Evolutionary conservation across 2,888 invertebrate genomes (phyloP).

Genomic region (Tetragnatha montana): DNA sequence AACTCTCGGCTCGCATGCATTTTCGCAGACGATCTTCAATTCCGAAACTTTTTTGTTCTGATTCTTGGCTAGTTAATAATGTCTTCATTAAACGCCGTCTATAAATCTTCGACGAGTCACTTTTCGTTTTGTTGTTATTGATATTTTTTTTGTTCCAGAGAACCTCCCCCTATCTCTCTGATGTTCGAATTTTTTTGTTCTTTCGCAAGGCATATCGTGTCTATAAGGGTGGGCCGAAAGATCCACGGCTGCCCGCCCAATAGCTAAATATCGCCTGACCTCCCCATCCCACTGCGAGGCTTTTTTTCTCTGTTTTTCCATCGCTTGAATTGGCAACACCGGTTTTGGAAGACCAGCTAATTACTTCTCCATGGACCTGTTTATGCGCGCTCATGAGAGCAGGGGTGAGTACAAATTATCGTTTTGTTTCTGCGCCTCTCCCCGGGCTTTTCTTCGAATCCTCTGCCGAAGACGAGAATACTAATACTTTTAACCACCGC

Average conservation of each 20-base stretch:
- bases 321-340: background rate
- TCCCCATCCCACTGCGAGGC: slow-evolving; percentile 44
- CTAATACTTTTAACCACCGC: background rate
- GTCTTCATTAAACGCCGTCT: slow-evolving; percentile 68
- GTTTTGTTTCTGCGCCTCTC: background rate
- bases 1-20: background rate
- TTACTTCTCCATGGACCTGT: slow-evolving; percentile 43
- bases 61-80: slow-evolving; percentile 65
- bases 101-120: slow-evolving; percentile 51
- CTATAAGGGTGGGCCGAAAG: slow-evolving; percentile 67
- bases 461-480: background rate
- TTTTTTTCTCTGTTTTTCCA: background rate
- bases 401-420: slow-evolving; percentile 1
- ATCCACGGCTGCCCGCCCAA: slow-evolving; percentile 47
- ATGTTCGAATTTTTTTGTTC: background rate
- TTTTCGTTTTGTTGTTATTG: slow-evolving; percentile 1
- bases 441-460: background rate
- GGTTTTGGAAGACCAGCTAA: slow-evolving; percentile 30
- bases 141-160: background rate
- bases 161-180: slow-evolving; percentile 6
- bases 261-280: slow-evolving; percentile 61
- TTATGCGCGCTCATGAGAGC: slow-evolving; percentile 43
- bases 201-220: slow-evolving; percentile 47
- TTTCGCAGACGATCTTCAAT: background rate
- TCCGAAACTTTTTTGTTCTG: slow-evolving; percentile 21